A percentile compares a stretch with the other conserved stretches of the same genome.
These are phyloP conservation scores for Amphiura filiformis DNA, from an alignment of 35 echinoderm and acorn worm species.

Conservation along the genomic window DNA sequence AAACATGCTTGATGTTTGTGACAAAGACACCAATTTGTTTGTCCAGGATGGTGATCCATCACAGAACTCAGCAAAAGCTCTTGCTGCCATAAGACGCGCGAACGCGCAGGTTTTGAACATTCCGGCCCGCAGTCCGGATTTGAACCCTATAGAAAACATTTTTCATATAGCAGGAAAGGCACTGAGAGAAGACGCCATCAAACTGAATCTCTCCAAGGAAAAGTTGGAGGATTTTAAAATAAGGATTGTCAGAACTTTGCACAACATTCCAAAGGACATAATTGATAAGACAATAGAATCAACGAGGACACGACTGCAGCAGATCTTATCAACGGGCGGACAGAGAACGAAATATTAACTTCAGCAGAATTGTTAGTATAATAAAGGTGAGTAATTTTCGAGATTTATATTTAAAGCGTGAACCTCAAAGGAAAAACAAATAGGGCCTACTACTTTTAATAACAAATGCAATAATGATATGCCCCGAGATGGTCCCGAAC, in stretches of 20 bases:
- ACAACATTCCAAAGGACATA: slow-evolving; percentile 18
- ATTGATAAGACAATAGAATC: slow-evolving; percentile 52
- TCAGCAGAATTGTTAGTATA: background rate
- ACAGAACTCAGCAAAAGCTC: slow-evolving; percentile 16
- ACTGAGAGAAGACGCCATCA: slow-evolving; percentile 3
- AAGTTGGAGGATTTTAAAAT: slow-evolving; percentile 36
- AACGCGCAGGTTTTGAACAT: slow-evolving; percentile 26
- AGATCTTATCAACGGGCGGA: background rate
- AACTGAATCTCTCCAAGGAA: slow-evolving; percentile 4
- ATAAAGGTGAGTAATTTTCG: background rate
- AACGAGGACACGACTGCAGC: background rate
- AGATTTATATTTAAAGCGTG: background rate
- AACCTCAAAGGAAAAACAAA: background rate
- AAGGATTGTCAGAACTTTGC: slow-evolving; percentile 16
- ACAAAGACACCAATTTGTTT: slow-evolving; percentile 30
- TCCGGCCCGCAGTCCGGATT: slow-evolving; percentile 33
- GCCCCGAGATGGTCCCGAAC: no score
- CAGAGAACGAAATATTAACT: background rate
- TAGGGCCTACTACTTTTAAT: no score
- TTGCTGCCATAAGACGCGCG: slow-evolving; percentile 29
- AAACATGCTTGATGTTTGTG: slow-evolving; percentile 13
- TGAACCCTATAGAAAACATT: slow-evolving; percentile 67
- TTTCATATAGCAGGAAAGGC: slow-evolving; percentile 40
- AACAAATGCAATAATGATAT: no score
- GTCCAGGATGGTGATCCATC: slow-evolving; percentile 53